Evolutionary conservation across 2,113 vertebrate genomes (phyloP), one percentile per base, ranked within the genome.

Genomic region (Tiliqua scincoides): DNA sequence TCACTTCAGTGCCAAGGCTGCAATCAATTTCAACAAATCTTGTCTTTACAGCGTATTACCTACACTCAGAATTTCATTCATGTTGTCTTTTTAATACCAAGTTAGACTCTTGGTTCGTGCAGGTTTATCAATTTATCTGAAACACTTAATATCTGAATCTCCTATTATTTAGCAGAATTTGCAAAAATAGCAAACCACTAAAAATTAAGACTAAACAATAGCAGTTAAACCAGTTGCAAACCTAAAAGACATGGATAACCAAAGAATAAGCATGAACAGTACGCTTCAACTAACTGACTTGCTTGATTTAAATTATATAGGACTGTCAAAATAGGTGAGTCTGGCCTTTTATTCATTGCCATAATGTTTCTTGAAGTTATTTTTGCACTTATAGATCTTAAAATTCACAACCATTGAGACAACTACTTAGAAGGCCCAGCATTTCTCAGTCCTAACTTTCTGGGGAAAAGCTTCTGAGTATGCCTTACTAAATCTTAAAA

Each of bases 121-220:
- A 76, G 30, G 27, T 76, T 54, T 48, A 43, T 35, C n/a, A 35
- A 10, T 35, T 35, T 70, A 70, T 23, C 40, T 15, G 35, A 21
- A 72, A 20, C 35, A 75, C 27, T 43, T 75, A 12, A 17, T 27
- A 1, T 25, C 21, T 35, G 18, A 2, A 18, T 9, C 67, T 70
- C 65, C n/a, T 27, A 20, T 25, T 15, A 35, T 17, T 6, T 71
- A 71, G 37, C 32, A 30, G 2, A 2, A 57, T 17, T 68, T 12
- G 87, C 25, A 90, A 43, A 0, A 89, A 82, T 1, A 79, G 85
- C 76, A 82, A 68, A 1, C 67, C 77, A n/a, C 1, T 25, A 79
- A 79, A 7, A 2, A 35, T 8, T 52, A 70, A 0, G 43, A 5
- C 43, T 48, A 48, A 48, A 48, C 43, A 48, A 48, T 8, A 48